Base-by-base conservation (phyloP, 2,888 invertebrate species). In the Gymnoscelis rufifasciata region DNA sequence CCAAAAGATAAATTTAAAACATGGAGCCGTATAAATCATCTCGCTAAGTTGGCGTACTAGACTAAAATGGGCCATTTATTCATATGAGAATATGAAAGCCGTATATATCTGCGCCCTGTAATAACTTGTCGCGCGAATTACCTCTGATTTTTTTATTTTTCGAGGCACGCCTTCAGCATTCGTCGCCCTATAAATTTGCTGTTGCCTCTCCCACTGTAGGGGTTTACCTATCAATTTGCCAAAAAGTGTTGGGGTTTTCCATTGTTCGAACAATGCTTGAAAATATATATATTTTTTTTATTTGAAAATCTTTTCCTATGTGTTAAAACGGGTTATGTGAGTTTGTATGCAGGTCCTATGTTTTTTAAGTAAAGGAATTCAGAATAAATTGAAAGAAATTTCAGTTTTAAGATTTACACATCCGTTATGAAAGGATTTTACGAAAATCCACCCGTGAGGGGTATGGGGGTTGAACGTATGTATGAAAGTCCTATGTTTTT, bases 71-170 rank as follows among this genome's bases (percentile, higher is more conserved):
- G 59, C 58, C 72, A 60, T 68, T 76, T 76, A 78, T 77, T 78
- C 76, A 76, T 75, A 75, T 66, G 73, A 66, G 73, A 72, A 71
- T 73, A 74, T 72, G 74, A 73, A 71, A 71, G 64, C 65, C 72
- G 68, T 75, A 80, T 76, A 82, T 82, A 78, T 78, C 74, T 75
- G 70, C 68, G 72, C 72, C 64, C 60, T 53, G 83, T 76, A 78
- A 83, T 86, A 87, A 86, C 74, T 82, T 83, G 80, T 82, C 75
- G 73, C 73, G 71, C 64, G 79, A 83, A 82, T 84, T 83, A 86
- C 87, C 83, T 83, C 77, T 78, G 78, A 71, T 81, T 78, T 78
- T 83, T 84, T 83, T 83, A 81, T 81, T 81, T 78, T 78, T 83
- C 83, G 83, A 81, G 77, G 75, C 78, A 79, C 83, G 74, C 82